phyloP scores from a whole-genome alignment of 2,113 vertebrate genomes.

The Rutilus rutilus region DNA sequence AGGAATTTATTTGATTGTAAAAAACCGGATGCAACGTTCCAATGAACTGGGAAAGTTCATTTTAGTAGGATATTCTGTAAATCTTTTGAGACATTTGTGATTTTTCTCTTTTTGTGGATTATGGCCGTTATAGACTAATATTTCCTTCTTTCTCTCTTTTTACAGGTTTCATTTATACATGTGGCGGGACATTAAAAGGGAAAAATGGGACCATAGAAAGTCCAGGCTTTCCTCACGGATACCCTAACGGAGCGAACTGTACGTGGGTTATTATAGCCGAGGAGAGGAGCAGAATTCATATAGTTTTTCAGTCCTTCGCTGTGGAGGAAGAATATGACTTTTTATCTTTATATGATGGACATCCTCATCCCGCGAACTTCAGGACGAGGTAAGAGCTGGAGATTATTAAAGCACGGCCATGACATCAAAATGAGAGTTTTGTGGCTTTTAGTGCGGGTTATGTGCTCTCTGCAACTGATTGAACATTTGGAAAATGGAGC shows the following conservation, averaged over 20 bases:
- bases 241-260: slow-evolving; percentile 99
- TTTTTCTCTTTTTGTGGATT: not conserved
- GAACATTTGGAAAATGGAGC: not conserved
- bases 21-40: not conserved
- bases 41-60: not conserved
- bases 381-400: slow-evolving; percentile 82
- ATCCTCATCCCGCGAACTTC: slow-evolving; percentile 94
- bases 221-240: slow-evolving; percentile 97
- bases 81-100: not conserved
- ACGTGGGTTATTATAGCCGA: slow-evolving; percentile 98
- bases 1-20: not conserved
- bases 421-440: not conserved
- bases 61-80: not conserved
- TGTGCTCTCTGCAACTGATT: too few species aligned
- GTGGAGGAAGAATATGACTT: slow-evolving; percentile 99
- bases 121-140: slow-evolving; percentile 28
- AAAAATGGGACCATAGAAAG: slow-evolving; percentile 98
- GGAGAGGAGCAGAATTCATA: slow-evolving; percentile 95
- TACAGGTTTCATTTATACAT: slow-evolving; percentile 96
- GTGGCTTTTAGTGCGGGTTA: not conserved
- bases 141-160: slow-evolving; percentile 44
- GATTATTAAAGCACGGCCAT: not conserved
- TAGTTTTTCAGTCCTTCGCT: slow-evolving; percentile 98
- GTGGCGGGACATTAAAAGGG: slow-evolving; percentile 96
- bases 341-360: slow-evolving; percentile 96